phyloP scores from a whole-genome alignment of 2,113 vertebrate species.

The Halcyon senegalensis region DNA sequence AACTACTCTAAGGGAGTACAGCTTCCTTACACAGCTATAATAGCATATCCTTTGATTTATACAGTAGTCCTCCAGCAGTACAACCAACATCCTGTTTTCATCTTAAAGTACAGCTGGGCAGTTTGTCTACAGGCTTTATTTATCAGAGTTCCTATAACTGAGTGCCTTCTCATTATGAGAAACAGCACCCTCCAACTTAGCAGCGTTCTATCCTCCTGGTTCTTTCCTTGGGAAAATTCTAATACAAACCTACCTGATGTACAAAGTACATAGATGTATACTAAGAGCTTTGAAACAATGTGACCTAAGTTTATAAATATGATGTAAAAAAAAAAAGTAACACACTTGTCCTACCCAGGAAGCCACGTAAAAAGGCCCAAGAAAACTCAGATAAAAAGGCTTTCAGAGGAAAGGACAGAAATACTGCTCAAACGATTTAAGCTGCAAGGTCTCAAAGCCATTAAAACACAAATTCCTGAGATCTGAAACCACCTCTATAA shows the following conservation, averaged over 20 bases:
- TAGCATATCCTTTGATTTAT: conserved; percentile 69
- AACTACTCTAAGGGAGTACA: conserved; percentile 33
- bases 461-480: background rate
- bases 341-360: background rate
- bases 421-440: background rate
- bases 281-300: background rate
- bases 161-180: background rate
- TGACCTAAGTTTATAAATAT: background rate
- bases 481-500: background rate
- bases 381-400: background rate
- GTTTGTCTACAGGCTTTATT: conserved; percentile 5
- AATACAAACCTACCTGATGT: background rate
- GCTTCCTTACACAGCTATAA: conserved; percentile 64
- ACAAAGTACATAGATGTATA: accelerated
- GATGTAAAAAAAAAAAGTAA: background rate
- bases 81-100: conserved; percentile 70
- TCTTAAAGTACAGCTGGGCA: conserved; percentile 55
- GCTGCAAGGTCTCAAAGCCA: background rate
- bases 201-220: background rate
- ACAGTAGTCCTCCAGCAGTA: conserved; percentile 36
- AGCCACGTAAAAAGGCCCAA: background rate
- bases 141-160: background rate
- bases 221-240: background rate
- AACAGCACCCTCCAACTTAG: background rate
- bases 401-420: background rate